These are phyloP conservation scores for Zapornia atra DNA, from an alignment of 2,113 vertebrate genomes.

Conservation along the genomic window DNA sequence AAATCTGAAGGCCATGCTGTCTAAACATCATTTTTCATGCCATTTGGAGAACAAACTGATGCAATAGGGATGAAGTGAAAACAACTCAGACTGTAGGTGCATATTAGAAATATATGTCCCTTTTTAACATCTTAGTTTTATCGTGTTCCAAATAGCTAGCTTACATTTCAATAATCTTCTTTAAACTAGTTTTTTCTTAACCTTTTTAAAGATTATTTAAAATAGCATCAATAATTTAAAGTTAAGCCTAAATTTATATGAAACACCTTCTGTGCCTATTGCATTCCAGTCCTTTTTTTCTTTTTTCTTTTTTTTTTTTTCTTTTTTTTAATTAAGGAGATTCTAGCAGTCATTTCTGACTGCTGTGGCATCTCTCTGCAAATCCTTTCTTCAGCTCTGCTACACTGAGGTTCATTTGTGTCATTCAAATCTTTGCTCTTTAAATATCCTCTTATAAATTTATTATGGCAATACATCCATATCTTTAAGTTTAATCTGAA, in stretches of 20 bases:
- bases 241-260: constrained; percentile 56
- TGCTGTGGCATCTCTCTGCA: constrained; percentile 61
- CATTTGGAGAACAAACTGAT: neutral
- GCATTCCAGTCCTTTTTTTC: neutral
- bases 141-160: neutral
- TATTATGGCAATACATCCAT: constrained; percentile 73
- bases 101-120: neutral
- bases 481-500: constrained; percentile 76
- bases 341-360: constrained; percentile 68
- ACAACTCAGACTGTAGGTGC: neutral
- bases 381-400: constrained; percentile 58
- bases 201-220: constrained; percentile 54
- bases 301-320: neutral
- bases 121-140: neutral
- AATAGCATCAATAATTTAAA: constrained; percentile 66
- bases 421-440: constrained; percentile 77
- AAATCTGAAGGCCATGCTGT: neutral
- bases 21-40: neutral
- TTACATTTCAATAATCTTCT: constrained; percentile 48
- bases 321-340: constrained; percentile 66
- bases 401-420: constrained; percentile 70
- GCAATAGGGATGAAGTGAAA: neutral
- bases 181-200: constrained; percentile 62
- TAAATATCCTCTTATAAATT: constrained; percentile 78
- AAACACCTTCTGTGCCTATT: constrained; percentile 36